Evolutionary conservation across 2,113 vertebrate species (phyloP), one percentile per base, ranked within the genome.

Genomic region (Rynchops niger): DNA sequence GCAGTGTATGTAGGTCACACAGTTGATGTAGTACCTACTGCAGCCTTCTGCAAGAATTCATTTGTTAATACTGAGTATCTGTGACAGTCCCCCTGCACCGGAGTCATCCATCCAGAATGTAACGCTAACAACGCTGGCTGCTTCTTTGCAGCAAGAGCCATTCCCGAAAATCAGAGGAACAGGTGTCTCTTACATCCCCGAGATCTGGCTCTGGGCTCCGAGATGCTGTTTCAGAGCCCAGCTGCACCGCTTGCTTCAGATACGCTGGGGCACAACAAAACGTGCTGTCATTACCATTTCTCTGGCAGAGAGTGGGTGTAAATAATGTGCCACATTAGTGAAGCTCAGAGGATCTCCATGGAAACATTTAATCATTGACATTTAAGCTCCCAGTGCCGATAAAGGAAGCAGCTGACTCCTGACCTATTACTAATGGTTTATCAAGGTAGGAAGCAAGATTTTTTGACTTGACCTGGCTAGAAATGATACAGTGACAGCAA

Each of bases 351-450:
- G 70, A 97, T 98, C 97, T 97, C 98, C 98, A 98, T 97, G 98
- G 98, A 97, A 98, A 98, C 97, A 53, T 94, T 95, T 97, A 96
- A 95, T 97, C 62, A 1, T 84, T 97, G 97, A 96, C 95, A 96
- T 97, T 97, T 98, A 97, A 97, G 94, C 90, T 97, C 90, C 92
- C 72, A 66, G 80, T 50, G 94, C 66, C 5, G 52, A 92, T 96
- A 94, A 97, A 82, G 83, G 55, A 92, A 88, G 93, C 93, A 92
- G 72, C 90, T 88, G 86, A 95, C 93, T 96, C 88, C 88, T 96
- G 94, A 97, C 97, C 90, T 95, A 71, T 87, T 94, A 79, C 81
- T 97, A 93, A 88, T 76, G 74, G 83, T 76, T 92, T 95, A 92
- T 90, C 85, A 87, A 95, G 82, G 88, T 91, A 88, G 69, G 71